A percentile compares a stretch with the other conserved stretches of the same genome.
These are phyloP conservation scores for Paraescarpia echinospica DNA, from an alignment of 1,140 invertebrate genomes.

Conservation along the genomic window DNA sequence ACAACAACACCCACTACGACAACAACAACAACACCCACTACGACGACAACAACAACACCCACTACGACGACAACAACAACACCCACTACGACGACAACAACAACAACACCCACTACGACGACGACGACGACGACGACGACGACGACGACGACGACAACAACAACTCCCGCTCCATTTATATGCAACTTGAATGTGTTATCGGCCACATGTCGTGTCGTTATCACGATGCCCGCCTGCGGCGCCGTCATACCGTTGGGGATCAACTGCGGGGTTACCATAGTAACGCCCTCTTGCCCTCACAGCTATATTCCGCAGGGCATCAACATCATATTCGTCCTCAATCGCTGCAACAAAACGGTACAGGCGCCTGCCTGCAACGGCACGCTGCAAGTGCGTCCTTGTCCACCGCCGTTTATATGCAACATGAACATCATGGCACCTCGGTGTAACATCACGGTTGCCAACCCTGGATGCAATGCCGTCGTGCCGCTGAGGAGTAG, in stretches of 20 bases:
- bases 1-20: no score
- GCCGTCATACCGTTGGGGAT: neutral
- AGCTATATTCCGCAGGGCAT: neutral
- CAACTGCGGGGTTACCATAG: neutral
- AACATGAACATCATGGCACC: neutral
- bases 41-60: no score
- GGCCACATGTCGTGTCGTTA: neutral
- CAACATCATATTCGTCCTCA: neutral
- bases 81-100: no score
- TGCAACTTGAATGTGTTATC: neutral
- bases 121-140: neutral
- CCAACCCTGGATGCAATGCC: neutral
- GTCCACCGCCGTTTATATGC: neutral
- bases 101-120: no score
- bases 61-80: no score
- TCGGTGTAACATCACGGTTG: neutral
- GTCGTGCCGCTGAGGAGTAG: neutral
- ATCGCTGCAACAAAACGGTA: neutral
- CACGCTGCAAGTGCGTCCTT: neutral
- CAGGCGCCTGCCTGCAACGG: neutral
- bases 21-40: no score
- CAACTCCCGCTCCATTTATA: neutral
- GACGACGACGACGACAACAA: neutral
- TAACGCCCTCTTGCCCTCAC: neutral
- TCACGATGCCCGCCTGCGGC: neutral